A percentile compares a stretch with the other conserved stretches of the same genome.
Conservation (phyloP, 2,797 vertebrate species). For the Pseudotriccus pelzelni region DNA sequence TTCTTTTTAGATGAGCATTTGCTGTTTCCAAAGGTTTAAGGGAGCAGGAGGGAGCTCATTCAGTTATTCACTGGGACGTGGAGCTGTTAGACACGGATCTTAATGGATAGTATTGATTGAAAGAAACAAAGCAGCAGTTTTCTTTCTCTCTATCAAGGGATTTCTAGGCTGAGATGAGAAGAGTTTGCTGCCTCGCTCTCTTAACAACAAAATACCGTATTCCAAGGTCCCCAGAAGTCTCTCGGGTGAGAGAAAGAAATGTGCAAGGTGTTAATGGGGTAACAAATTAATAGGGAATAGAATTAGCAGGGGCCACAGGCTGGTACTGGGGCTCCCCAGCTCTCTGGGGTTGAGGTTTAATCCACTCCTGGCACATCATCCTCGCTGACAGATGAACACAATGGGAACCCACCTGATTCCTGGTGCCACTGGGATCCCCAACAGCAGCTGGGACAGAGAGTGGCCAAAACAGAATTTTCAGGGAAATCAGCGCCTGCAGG, state of each 20-base stretch:
- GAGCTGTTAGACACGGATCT: conserved; percentile 61
- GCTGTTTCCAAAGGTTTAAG: conserved; percentile 50
- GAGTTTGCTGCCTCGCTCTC: conserved; percentile 8
- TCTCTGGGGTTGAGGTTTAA: neutral
- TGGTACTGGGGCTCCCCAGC: neutral
- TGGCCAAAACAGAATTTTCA: neutral
- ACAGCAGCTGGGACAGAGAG: neutral
- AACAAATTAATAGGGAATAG: conserved; percentile 45
- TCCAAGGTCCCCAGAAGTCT: conserved; percentile 39
- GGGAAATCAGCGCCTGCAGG: neutral
- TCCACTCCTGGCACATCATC: neutral
- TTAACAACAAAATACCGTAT: conserved; percentile 20
- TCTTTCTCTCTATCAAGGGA: conserved; percentile 30
- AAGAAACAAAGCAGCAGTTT: conserved; percentile 62
- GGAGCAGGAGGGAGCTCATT: conserved; percentile 52
- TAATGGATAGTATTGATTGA: conserved; percentile 71
- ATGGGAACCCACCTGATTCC: neutral
- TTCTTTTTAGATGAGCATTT: conserved; percentile 55
- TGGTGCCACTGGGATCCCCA: neutral
- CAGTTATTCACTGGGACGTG: conserved; percentile 33
- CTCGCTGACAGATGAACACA: neutral
- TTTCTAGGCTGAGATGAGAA: conserved; percentile 37
- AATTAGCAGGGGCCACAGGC: neutral
- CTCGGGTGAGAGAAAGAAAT: conserved; percentile 1
- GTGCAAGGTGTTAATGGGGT: conserved; percentile 47